Evolutionary conservation across 2,113 vertebrate genomes (phyloP).

Genomic region (Crotalus horridus): DNA sequence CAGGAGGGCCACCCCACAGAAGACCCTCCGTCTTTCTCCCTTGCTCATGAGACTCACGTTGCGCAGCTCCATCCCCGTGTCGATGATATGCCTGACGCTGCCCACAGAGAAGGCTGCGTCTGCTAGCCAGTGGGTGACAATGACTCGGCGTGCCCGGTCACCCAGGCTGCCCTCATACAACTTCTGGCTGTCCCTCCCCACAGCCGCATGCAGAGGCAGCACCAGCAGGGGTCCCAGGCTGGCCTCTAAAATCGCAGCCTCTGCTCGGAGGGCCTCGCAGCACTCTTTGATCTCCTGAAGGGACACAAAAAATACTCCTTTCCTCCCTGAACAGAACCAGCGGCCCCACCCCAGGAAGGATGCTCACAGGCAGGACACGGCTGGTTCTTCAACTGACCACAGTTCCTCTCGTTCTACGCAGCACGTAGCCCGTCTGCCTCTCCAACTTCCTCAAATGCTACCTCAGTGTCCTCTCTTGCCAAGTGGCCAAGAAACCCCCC

Average conservation of each 20-base stretch:
- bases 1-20: not conserved
- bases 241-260: constrained; percentile 68
- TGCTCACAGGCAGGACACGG: not conserved
- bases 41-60: constrained; percentile 73
- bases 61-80: constrained; percentile 86
- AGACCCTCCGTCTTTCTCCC: not conserved
- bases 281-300: constrained; percentile 77
- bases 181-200: constrained; percentile 68
- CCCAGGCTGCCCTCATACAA: constrained; percentile 68
- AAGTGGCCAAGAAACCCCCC: not conserved
- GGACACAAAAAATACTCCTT: not conserved
- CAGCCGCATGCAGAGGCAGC: constrained; percentile 73
- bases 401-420: not conserved
- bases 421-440: not conserved
- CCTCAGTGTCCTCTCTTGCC: not conserved
- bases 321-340: not conserved
- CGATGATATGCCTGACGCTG: constrained; percentile 80
- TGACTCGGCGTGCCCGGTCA: constrained; percentile 63
- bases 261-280: constrained; percentile 71
- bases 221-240: constrained; percentile 71
- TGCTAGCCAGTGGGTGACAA: constrained; percentile 81
- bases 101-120: constrained; percentile 87
- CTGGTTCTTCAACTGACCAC: not conserved
- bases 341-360: not conserved
- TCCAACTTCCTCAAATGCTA: not conserved